phyloP scores from a whole-genome alignment of 2,888 invertebrate genomes.

The Melolontha melolontha region DNA sequence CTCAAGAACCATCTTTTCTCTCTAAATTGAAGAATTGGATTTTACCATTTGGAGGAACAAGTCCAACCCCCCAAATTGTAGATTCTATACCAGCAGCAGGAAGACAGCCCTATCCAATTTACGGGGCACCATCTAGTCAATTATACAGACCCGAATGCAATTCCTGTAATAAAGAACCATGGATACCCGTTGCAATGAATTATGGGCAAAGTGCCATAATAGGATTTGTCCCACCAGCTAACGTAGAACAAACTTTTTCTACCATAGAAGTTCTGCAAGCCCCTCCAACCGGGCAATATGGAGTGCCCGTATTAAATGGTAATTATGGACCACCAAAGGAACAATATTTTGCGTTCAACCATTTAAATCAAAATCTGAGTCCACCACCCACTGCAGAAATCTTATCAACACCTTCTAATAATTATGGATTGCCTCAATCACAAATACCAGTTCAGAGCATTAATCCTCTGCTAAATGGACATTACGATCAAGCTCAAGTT shows the following conservation, averaged over 20 bases:
- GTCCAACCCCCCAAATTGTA: conserved; percentile 15
- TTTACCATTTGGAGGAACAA: conserved; percentile 67
- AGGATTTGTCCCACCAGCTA: conserved; percentile 56
- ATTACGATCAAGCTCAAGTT: conserved; percentile 34
- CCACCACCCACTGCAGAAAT: conserved; percentile 41
- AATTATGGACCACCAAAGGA: conserved; percentile 47
- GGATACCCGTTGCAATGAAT: conserved; percentile 79
- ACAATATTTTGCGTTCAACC: background rate
- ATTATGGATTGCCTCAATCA: conserved; percentile 45
- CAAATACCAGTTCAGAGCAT: conserved; percentile 10
- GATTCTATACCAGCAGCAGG: conserved; percentile 50
- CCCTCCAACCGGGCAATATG: conserved; percentile 35
- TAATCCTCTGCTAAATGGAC: background rate
- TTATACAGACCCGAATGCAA: conserved; percentile 68
- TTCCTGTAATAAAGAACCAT: conserved; percentile 83
- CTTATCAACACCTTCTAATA: conserved; percentile 39
- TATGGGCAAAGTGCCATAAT: conserved; percentile 56
- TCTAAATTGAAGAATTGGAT: conserved; percentile 73
- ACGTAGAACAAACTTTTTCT: conserved; percentile 36
- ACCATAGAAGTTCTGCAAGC: conserved; percentile 14
- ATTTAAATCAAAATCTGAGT: conserved; percentile 55
- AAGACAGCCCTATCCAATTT: conserved; percentile 47
- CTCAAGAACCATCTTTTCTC: conserved; percentile 69
- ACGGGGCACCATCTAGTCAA: conserved; percentile 47
- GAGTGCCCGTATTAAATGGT: conserved; percentile 38